phyloP scores from a whole-genome alignment of 2,113 vertebrate genomes.

The Poeciliopsis turrubarensis region DNA sequence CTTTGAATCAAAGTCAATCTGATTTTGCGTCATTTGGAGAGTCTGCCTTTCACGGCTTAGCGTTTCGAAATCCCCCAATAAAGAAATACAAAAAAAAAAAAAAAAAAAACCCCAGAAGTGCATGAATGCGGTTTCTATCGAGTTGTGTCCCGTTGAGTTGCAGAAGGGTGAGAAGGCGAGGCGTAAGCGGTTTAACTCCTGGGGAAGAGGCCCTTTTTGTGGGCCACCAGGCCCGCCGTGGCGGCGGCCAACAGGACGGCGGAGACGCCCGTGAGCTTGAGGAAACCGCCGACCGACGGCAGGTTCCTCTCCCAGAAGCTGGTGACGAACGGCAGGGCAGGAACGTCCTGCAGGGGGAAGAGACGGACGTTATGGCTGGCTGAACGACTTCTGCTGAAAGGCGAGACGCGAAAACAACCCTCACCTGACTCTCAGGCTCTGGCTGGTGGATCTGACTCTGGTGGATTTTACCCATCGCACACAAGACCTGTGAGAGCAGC shows the following conservation, averaged over 20 bases:
- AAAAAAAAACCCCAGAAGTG: conserved; percentile 1
- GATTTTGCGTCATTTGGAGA: conserved; percentile 25
- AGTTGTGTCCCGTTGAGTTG: conserved; percentile 4
- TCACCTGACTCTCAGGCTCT: conserved; percentile 87
- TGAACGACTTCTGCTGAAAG: too few species aligned
- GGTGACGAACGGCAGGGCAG: conserved; percentile 81
- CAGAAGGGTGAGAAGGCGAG: conserved; percentile 11
- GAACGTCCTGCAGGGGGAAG: conserved; percentile 85
- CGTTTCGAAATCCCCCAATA: not conserved
- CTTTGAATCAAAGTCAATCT: not conserved
- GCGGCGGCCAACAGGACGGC: conserved; percentile 79
- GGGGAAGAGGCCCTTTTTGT: conserved; percentile 84
- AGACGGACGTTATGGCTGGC: not conserved
- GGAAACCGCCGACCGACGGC: conserved; percentile 88
- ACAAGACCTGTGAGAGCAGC: conserved; percentile 82
- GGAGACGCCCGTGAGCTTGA: conserved; percentile 86
- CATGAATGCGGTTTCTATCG: conserved; percentile 28
- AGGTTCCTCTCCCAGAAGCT: conserved; percentile 92
- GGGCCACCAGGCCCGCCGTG: conserved; percentile 78
- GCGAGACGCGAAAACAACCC: not conserved
- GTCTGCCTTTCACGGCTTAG: conserved; percentile 20
- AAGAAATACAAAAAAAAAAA: not conserved
- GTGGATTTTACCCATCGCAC: conserved; percentile 86
- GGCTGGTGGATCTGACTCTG: conserved; percentile 88
- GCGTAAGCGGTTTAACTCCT: conserved; percentile 55